phyloP scores from a whole-genome alignment of 2,113 vertebrate species.

The Coregonus clupeaformis region DNA sequence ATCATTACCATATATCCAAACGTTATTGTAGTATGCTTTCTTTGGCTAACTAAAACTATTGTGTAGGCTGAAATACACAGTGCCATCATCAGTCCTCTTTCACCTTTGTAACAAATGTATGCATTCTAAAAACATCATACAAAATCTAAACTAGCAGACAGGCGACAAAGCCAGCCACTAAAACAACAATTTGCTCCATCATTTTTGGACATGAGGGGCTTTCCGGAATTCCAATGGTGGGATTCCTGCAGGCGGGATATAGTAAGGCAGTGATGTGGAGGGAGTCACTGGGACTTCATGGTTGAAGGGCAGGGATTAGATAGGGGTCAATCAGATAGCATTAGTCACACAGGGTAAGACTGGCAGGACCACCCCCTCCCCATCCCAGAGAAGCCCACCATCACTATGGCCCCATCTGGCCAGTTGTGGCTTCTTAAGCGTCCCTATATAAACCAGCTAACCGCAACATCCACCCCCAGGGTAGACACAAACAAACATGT shows the following conservation, averaged over 20 bases:
- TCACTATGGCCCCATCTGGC: background rate
- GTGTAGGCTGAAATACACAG: background rate
- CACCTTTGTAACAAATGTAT: background rate
- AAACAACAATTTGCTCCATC: background rate
- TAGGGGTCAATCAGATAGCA: conserved; percentile 2
- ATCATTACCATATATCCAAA: no score
- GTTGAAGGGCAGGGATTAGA: conserved; percentile 2
- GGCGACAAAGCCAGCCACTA: background rate
- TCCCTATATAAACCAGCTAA: background rate
- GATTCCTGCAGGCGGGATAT: background rate
- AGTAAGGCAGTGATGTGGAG: background rate
- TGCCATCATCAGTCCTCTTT: background rate
- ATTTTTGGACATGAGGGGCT: background rate
- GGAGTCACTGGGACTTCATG: background rate
- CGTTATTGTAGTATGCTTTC: no score
- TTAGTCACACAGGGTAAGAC: background rate
- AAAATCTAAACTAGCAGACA: background rate
- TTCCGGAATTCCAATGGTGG: background rate
- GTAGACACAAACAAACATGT: background rate
- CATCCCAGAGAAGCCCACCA: background rate
- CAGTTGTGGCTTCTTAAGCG: background rate
- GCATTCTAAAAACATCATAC: background rate
- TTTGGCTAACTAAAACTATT: no score
- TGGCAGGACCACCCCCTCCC: background rate
- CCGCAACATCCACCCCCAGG: background rate